Evolutionary conservation across 1,140 invertebrate genomes (phyloP).

Genomic region (Mya arenaria): DNA sequence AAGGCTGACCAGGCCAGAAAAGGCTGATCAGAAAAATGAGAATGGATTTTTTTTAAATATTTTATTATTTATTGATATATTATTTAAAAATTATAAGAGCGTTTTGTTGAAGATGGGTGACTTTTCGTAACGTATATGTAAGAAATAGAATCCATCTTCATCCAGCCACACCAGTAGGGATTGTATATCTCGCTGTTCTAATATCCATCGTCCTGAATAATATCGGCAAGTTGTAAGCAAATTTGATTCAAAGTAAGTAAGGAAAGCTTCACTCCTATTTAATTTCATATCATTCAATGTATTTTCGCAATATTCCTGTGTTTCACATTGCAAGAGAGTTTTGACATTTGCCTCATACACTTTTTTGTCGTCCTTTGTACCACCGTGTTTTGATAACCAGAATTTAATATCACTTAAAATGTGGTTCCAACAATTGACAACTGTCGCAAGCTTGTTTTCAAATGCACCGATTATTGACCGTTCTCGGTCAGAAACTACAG

Average conservation of each 20-base stretch:
- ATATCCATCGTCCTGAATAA: conserved; percentile 20
- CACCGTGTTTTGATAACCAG: conserved; percentile 31
- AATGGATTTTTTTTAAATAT: too few species aligned
- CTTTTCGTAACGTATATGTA: too few species aligned
- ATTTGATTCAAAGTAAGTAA: conserved; percentile 9
- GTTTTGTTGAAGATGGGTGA: too few species aligned
- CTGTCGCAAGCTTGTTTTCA: background rate
- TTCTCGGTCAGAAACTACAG: conserved; percentile 13
- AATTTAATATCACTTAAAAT: conserved; percentile 28
- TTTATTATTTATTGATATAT: too few species aligned
- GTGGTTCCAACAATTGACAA: conserved; percentile 34
- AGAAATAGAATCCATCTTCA: too few species aligned
- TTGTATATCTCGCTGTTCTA: too few species aligned
- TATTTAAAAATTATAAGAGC: too few species aligned
- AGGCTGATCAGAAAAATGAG: too few species aligned
- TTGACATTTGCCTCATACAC: conserved; percentile 31
- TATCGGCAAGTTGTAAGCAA: background rate
- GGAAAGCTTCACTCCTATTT: conserved; percentile 18
- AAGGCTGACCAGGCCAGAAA: too few species aligned
- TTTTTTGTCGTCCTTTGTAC: conserved; percentile 13
- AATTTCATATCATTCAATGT: conserved; percentile 3
- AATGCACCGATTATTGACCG: conserved; percentile 11
- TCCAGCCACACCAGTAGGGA: too few species aligned
- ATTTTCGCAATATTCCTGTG: background rate
- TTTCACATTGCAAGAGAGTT: conserved; percentile 22